Conservation (phyloP, 2,888 invertebrate species). For the Volucella inanis region DNA sequence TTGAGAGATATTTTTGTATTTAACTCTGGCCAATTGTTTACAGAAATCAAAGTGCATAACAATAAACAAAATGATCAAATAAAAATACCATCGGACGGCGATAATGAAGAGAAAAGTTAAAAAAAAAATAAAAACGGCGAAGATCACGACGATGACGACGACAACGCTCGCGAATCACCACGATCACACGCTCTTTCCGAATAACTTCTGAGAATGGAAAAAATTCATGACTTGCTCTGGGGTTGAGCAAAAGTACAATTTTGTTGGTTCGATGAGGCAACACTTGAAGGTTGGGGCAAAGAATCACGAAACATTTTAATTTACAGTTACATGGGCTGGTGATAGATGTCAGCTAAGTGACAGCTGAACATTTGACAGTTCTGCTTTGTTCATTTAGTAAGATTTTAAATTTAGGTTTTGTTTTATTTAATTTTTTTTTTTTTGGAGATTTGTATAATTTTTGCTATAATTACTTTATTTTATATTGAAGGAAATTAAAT, state of each 20-base stretch:
- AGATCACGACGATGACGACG: conserved; percentile 53
- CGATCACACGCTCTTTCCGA: conserved; percentile 65
- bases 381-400: background rate
- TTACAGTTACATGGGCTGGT: conserved; percentile 38
- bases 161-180: conserved; percentile 64
- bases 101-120: background rate
- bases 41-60: conserved; percentile 66
- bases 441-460: too few relatives aligned
- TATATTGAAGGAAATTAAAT: too few relatives aligned
- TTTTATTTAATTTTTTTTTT: too few relatives aligned
- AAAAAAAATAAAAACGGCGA: conserved; percentile 16
- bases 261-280: conserved; percentile 21
- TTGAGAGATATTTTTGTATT: conserved; percentile 43
- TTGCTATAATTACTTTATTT: too few relatives aligned
- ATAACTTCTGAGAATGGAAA: conserved; percentile 66
- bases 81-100: conserved; percentile 50
- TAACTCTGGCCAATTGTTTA: conserved; percentile 53
- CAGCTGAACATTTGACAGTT: conserved; percentile 18
- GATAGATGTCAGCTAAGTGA: conserved; percentile 31
- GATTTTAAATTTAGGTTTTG: too few relatives aligned
- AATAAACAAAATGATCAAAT: conserved; percentile 55
- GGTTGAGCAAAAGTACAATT: conserved; percentile 40
- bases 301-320: conserved; percentile 21
- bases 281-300: conserved; percentile 25
- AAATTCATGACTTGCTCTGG: conserved; percentile 51